A percentile compares a stretch with the other conserved stretches of the same genome.
These are phyloP conservation scores for Macrophya alboannulata DNA, from an alignment of 2,888 invertebrate genomes.

Conservation along the genomic window DNA sequence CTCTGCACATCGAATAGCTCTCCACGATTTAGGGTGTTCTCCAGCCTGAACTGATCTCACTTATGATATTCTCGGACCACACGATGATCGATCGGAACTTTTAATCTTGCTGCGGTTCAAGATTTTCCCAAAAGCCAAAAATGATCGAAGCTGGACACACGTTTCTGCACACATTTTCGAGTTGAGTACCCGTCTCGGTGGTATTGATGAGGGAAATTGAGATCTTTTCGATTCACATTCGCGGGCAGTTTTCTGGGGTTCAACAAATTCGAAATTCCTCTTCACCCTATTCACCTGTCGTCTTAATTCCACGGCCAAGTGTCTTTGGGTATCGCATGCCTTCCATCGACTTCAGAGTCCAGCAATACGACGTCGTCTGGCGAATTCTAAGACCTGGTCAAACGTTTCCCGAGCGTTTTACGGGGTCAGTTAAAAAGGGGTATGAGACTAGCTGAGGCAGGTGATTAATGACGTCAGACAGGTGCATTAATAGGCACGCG, in stretches of 20 bases:
- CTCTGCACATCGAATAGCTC: background rate
- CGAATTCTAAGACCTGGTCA: background rate
- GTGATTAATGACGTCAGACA: slow-evolving; percentile 75
- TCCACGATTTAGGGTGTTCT: background rate
- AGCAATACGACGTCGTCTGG: background rate
- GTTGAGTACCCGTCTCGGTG: background rate
- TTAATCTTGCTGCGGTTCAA: too few species aligned
- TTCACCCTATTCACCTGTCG: background rate
- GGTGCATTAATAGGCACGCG: slow-evolving; percentile 73
- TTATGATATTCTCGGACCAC: background rate
- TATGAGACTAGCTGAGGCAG: slow-evolving; percentile 61
- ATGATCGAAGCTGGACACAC: background rate
- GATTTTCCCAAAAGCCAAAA: background rate
- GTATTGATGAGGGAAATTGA: background rate
- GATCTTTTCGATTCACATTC: background rate
- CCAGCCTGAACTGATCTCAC: too few species aligned
- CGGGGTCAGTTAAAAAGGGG: slow-evolving; percentile 41
- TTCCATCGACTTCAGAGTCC: background rate
- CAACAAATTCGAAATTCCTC: too few species aligned
- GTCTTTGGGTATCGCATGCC: background rate
- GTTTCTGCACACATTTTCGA: background rate
- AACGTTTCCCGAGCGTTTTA: background rate
- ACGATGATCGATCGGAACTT: too few species aligned
- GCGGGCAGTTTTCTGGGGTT: background rate
- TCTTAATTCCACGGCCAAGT: background rate